Evolutionary conservation across 2,797 vertebrate genomes (phyloP).

Genomic region (Potorous gilbertii): DNA sequence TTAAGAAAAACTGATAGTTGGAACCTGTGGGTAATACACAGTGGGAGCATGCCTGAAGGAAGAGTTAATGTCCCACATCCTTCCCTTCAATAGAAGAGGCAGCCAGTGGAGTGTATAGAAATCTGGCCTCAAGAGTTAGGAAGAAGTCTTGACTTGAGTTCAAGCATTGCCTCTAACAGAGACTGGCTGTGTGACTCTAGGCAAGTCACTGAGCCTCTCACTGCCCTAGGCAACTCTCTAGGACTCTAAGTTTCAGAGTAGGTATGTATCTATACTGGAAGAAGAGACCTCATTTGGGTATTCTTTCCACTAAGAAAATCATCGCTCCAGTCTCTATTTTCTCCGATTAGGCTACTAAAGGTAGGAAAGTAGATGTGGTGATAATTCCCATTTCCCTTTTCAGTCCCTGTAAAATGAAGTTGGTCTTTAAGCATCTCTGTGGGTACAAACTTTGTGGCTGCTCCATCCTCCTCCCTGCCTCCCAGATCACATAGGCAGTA

Average conservation of each 20-base stretch:
- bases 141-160: neutral
- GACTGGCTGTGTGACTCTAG: neutral
- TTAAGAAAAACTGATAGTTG: neutral
- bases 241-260: neutral
- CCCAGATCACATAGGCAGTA: neutral
- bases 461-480: neutral
- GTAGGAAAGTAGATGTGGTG: neutral
- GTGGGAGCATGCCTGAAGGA: neutral
- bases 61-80: neutral
- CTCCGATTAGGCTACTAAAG: neutral
- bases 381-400: neutral
- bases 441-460: neutral
- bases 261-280: neutral
- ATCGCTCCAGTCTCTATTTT: neutral
- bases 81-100: neutral
- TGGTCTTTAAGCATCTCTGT: neutral
- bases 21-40: neutral
- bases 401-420: neutral
- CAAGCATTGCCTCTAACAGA: neutral
- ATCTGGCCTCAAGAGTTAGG: neutral
- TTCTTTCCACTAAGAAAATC: neutral
- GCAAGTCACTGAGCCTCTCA: neutral
- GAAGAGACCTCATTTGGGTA: neutral
- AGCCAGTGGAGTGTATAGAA: neutral
- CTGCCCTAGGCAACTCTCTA: neutral